Base-by-base conservation (phyloP, 23 tunicate genomes). In the Halocynthia aurantium region DNA sequence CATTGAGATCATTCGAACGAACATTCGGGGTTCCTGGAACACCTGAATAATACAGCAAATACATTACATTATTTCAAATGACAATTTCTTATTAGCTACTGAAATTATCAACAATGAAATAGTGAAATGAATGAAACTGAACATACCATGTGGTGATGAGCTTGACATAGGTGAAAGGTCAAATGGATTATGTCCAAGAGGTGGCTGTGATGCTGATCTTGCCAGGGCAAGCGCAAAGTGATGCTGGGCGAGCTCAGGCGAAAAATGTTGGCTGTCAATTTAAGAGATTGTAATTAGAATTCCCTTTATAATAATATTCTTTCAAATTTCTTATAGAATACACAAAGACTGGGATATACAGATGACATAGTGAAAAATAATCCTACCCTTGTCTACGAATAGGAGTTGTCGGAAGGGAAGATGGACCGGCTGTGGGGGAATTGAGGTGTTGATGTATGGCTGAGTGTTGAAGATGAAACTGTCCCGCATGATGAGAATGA, bases 401-500 rank as follows among this genome's bases (percentile, higher is more conserved):
- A 10, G 93, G 86, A 7, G 93, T 87, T 62, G 93, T 87, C 40
- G 93, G 93, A n/a, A 87, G 21, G 31, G 86, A 87, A 18, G 77
- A 52, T 11, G 70, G 86, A 75, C 22, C 93, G 82, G 71, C 93
- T 56, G 6, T 76, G 86, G 69, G 76, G 81, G 55, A 88, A 53
- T 55, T 78, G 76, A 52, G 19, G 62, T 15, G 80, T 55, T 21
- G n/a, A 54, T 18, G 57, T 15, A 17, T 55, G 31, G 18, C 10
- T 12, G 52, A 21, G 12, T 64, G 71, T 15, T 50, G 72, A 60
- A 15, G n/a, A 40, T 62, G 55, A 54, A 77, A 49, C 17, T 22
- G 54, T 50, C 44, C 19, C 13, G 67, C 10, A 77, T 63, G 50
- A 31, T 49, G 21, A 20, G 51, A 69, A 61, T 79, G 88, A 55